Evolutionary conservation across 2,797 vertebrate genomes (phyloP).

Genomic region (Karalla daura): DNA sequence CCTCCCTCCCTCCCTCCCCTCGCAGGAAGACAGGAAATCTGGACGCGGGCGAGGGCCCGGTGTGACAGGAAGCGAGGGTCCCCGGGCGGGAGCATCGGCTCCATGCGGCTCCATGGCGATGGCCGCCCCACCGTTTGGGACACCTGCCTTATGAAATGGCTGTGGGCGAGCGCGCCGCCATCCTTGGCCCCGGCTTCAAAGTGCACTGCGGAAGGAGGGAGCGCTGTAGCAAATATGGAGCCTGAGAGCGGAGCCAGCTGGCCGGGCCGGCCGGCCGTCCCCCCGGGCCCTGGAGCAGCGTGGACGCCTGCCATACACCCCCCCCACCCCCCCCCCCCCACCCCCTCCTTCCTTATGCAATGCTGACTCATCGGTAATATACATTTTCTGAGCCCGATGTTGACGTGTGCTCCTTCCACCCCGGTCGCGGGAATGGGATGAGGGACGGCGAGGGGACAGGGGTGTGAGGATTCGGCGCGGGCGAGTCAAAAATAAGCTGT

Average conservation of each 20-base stretch:
- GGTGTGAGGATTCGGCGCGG: not conserved
- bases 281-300: conserved; percentile 16
- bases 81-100: conserved; percentile 54
- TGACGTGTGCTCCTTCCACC: conserved; percentile 56
- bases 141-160: conserved; percentile 59
- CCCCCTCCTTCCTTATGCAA: too few species aligned
- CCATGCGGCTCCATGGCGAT: conserved; percentile 59
- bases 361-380: conserved; percentile 59
- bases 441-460: not conserved
- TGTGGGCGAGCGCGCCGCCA: conserved; percentile 11
- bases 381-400: conserved; percentile 29
- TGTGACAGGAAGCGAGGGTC: conserved; percentile 71
- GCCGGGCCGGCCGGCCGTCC: conserved; percentile 35
- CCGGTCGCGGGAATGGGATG: conserved; percentile 16
- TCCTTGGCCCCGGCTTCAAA: conserved; percentile 44
- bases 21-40: conserved; percentile 74
- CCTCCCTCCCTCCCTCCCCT: too few species aligned
- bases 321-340: too few species aligned
- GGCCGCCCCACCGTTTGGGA: conserved; percentile 44
- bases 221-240: conserved; percentile 39
- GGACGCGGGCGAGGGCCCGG: conserved; percentile 60
- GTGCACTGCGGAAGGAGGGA: conserved; percentile 6
- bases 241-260: conserved; percentile 49
- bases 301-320: conserved; percentile 47
- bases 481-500: conserved; percentile 17